Percentiles rank a stretch among this genome's conserved stretches.
Conservation (phyloP, 2,888 invertebrate species). For the Antitype chi region DNA sequence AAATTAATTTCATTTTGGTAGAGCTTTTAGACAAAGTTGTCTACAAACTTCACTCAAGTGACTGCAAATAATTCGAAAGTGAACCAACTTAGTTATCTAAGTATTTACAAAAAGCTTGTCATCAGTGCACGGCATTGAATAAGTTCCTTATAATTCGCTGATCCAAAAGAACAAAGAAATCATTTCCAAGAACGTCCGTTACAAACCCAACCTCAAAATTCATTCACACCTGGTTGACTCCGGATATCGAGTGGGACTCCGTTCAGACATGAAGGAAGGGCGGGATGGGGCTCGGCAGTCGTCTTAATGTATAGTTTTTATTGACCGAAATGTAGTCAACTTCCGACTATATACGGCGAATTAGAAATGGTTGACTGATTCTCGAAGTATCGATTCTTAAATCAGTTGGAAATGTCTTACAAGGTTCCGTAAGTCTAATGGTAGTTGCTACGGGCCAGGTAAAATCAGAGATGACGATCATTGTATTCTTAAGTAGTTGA, state of each 20-base stretch:
- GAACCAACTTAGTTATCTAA: not conserved
- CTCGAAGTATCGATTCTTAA: not conserved
- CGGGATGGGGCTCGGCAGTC: slow-evolving; percentile 23
- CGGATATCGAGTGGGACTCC: slow-evolving; percentile 55
- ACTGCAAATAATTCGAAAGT: not conserved
- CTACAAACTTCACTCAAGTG: not conserved
- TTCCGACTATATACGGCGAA: slow-evolving; percentile 38
- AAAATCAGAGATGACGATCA: not conserved
- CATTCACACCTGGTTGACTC: slow-evolving; percentile 37
- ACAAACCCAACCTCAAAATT: slow-evolving; percentile 52
- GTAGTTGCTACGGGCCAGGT: no score
- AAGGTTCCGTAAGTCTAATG: not conserved
- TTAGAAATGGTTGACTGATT: slow-evolving; percentile 31
- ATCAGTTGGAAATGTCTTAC: not conserved
- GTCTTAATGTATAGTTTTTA: slow-evolving; percentile 41
- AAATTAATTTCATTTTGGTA: no score
- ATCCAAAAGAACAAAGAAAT: slow-evolving; percentile 6
- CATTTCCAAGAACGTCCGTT: slow-evolving; percentile 5
- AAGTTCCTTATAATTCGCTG: not conserved
- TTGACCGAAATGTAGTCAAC: slow-evolving; percentile 21
- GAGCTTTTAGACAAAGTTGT: not conserved
- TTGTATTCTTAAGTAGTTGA: not conserved
- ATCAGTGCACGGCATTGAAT: not conserved
- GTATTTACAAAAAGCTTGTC: not conserved
- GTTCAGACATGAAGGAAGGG: slow-evolving; percentile 48